A percentile compares a stretch with the other conserved stretches of the same genome.
Conservation (phyloP, 1,140 invertebrate species). For the Trialeurodes vaporariorum region DNA sequence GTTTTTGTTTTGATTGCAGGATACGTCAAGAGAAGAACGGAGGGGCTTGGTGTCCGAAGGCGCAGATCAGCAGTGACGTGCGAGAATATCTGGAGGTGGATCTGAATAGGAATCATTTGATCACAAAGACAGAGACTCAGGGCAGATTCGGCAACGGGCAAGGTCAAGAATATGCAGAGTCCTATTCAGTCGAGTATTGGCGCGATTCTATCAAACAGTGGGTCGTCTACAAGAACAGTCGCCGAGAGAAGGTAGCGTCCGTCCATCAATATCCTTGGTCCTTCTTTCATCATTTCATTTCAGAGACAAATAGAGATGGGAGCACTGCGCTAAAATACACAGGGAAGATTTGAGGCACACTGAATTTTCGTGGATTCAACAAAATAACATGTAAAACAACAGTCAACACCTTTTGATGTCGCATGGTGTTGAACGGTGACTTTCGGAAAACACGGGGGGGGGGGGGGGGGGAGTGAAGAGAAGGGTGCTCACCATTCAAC, state of each 20-base stretch:
- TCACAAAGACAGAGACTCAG: constrained; percentile 81
- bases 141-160: constrained; percentile 89
- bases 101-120: constrained; percentile 57
- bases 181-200: constrained; percentile 79
- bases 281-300: too few relatives aligned
- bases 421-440: too few relatives aligned
- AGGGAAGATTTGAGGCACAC: too few relatives aligned
- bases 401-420: too few relatives aligned
- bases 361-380: too few relatives aligned
- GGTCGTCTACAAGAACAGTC: constrained; percentile 64
- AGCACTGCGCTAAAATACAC: too few relatives aligned
- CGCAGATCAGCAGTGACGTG: constrained; percentile 54
- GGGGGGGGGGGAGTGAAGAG: too few relatives aligned
- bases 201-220: constrained; percentile 52
- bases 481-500: too few relatives aligned
- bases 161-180: constrained; percentile 76
- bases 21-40: constrained; percentile 75
- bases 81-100: constrained; percentile 83
- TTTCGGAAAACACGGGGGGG: too few relatives aligned
- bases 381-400: too few relatives aligned
- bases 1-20: constrained; percentile 40
- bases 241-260: constrained; percentile 63
- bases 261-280: too few relatives aligned
- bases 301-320: too few relatives aligned
- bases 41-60: constrained; percentile 88